These are phyloP conservation scores for Oncopeltus fasciatus DNA, from an alignment of 1,140 invertebrate species.

Conservation along the genomic window DNA sequence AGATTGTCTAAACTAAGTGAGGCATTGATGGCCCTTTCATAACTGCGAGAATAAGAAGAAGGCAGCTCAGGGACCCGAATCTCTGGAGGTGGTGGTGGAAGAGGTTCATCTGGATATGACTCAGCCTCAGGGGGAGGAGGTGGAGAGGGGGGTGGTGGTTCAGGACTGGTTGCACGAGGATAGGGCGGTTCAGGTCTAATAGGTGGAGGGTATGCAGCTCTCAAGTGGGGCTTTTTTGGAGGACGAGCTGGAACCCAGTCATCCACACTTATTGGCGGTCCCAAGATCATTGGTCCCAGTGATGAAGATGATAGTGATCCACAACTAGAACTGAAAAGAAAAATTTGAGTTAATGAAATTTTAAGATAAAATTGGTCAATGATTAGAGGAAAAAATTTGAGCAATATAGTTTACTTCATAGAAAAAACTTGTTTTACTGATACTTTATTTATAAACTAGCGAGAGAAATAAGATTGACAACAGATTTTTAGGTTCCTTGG, in stretches of 20 bases:
- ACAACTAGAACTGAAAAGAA: conserved; percentile 33
- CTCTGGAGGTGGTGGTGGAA: conserved; percentile 50
- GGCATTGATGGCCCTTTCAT: conserved; percentile 16
- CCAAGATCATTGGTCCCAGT: conserved; percentile 45
- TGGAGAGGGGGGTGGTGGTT: conserved; percentile 54
- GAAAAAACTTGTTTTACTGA: too few relatives aligned
- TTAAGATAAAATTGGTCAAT: too few relatives aligned
- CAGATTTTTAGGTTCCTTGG: too few relatives aligned
- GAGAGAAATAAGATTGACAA: too few relatives aligned
- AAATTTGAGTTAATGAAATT: too few relatives aligned
- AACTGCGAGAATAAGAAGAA: background rate
- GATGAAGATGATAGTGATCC: conserved; percentile 43
- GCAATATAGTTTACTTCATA: too few relatives aligned
- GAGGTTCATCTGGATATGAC: conserved; percentile 47
- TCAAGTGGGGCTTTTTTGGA: conserved; percentile 58
- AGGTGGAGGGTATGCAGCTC: conserved; percentile 29
- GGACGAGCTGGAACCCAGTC: conserved; percentile 57
- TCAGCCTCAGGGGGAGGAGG: conserved; percentile 33
- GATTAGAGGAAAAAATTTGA: too few relatives aligned
- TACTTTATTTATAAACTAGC: too few relatives aligned
- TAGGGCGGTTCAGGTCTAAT: conserved; percentile 23
- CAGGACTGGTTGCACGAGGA: conserved; percentile 36
- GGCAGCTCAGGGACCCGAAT: background rate
- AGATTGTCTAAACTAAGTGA: conserved; percentile 17
- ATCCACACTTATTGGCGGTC: conserved; percentile 46